Percentiles rank a stretch among this genome's conserved stretches.
Conservation (phyloP, 2,888 invertebrate species). For the Cheilosia pagana region DNA sequence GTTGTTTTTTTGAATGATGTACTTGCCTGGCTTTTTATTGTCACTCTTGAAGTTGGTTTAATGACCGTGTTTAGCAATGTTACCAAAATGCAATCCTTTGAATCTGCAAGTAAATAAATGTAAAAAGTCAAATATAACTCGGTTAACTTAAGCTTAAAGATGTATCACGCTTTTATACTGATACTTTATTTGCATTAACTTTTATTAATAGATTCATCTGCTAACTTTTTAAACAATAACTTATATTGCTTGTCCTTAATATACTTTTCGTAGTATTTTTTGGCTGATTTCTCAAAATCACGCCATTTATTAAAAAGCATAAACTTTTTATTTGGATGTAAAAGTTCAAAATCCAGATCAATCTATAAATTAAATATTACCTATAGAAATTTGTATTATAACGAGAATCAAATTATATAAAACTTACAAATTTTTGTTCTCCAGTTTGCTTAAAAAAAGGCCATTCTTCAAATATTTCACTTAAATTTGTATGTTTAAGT, state of each 20-base stretch:
- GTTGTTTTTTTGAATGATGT: not conserved
- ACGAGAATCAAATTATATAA: slow-evolving; percentile 3
- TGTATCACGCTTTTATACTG: not conserved
- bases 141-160: not conserved
- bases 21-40: not conserved
- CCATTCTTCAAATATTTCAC: not conserved
- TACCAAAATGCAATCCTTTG: not conserved
- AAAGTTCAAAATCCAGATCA: not conserved
- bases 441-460: slow-evolving; percentile 4
- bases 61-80: not conserved
- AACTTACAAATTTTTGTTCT: not conserved
- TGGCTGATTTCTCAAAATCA: not conserved
- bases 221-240: not conserved
- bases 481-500: not conserved
- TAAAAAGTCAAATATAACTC: slow-evolving; percentile 1
- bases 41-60: not conserved
- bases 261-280: not conserved
- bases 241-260: slow-evolving; percentile 3
- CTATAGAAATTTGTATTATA: not conserved
- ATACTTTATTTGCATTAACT: not conserved
- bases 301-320: not conserved
- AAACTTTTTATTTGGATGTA: not conserved
- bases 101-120: slow-evolving; percentile 10
- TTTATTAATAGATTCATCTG: no score
- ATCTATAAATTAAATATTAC: not conserved